Evolutionary conservation across 2,888 invertebrate species (phyloP).

Genomic region (Unio pictorum): DNA sequence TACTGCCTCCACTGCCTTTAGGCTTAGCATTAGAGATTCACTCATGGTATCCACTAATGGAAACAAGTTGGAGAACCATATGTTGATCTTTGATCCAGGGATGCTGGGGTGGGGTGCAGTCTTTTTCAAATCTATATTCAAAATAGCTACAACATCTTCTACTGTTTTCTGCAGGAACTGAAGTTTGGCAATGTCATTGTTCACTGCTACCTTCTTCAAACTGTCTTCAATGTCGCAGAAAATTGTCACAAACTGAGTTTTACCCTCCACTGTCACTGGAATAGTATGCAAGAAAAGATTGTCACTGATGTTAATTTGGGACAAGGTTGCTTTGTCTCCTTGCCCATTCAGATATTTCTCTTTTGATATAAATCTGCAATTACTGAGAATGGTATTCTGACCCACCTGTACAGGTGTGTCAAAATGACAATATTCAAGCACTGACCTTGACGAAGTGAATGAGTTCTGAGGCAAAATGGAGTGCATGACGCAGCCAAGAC

Average conservation of each 20-base stretch:
- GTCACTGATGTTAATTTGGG: slow-evolving; percentile 41
- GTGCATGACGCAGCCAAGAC: slow-evolving; percentile 66
- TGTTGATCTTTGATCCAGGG: slow-evolving; percentile 23
- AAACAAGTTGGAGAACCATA: slow-evolving; percentile 64
- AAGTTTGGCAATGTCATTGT: slow-evolving; percentile 30
- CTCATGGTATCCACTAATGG: slow-evolving; percentile 54
- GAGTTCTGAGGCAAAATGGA: slow-evolving; percentile 51
- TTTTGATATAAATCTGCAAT: slow-evolving; percentile 55
- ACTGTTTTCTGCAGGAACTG: slow-evolving; percentile 47
- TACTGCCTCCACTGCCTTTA: slow-evolving; percentile 31
- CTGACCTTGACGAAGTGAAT: slow-evolving; percentile 37
- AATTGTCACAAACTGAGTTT: slow-evolving; percentile 60
- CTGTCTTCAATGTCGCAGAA: slow-evolving; percentile 63
- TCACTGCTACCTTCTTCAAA: slow-evolving; percentile 55
- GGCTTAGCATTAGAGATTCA: slow-evolving; percentile 48
- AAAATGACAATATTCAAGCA: slow-evolving; percentile 71
- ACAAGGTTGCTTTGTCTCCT: neutral
- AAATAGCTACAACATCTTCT: slow-evolving; percentile 16
- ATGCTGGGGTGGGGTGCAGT: slow-evolving; percentile 3
- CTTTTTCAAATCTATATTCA: slow-evolving; percentile 9
- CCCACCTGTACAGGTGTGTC: slow-evolving; percentile 57
- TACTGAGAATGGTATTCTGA: slow-evolving; percentile 67
- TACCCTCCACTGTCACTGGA: slow-evolving; percentile 41
- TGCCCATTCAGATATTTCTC: slow-evolving; percentile 1
- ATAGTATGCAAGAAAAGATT: slow-evolving; percentile 67